A percentile compares a stretch with the other conserved stretches of the same genome.
Conservation (phyloP, 1,140 invertebrate species). For the Anoplolepis gracilipes region DNA sequence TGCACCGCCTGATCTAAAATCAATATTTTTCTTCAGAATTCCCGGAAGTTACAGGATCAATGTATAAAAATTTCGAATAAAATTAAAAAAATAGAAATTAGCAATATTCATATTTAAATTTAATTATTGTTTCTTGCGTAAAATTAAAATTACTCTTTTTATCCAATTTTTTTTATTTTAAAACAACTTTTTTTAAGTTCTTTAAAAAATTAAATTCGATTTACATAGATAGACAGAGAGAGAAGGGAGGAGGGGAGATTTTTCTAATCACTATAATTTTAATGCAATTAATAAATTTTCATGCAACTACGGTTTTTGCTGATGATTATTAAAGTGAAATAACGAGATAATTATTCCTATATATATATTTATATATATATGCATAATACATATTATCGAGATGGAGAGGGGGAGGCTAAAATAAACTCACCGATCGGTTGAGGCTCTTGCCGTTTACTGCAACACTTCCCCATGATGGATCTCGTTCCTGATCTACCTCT, state of each 20-base stretch:
- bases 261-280: constrained; percentile 4
- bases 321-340: constrained; percentile 23
- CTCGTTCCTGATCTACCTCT: constrained; percentile 64
- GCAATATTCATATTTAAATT: background rate
- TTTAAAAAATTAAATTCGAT: constrained; percentile 4
- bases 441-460: constrained; percentile 91
- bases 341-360: constrained; percentile 14
- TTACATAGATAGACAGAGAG: background rate
- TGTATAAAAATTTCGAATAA: background rate
- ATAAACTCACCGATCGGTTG: constrained; percentile 86
- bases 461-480: constrained; percentile 89
- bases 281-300: background rate
- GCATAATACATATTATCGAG: background rate
- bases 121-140: background rate
- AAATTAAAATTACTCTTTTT: too few species aligned
- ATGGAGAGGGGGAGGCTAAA: too few species aligned
- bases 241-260: background rate
- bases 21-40: background rate
- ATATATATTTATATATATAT: too few species aligned
- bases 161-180: too few species aligned
- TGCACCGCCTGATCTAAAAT: background rate
- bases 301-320: background rate
- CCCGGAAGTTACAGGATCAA: too few species aligned
- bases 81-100: background rate
- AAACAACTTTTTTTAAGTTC: constrained; percentile 3